Evolutionary conservation across 1,140 invertebrate genomes (phyloP).

Genomic region (Antheraea mylitta): DNA sequence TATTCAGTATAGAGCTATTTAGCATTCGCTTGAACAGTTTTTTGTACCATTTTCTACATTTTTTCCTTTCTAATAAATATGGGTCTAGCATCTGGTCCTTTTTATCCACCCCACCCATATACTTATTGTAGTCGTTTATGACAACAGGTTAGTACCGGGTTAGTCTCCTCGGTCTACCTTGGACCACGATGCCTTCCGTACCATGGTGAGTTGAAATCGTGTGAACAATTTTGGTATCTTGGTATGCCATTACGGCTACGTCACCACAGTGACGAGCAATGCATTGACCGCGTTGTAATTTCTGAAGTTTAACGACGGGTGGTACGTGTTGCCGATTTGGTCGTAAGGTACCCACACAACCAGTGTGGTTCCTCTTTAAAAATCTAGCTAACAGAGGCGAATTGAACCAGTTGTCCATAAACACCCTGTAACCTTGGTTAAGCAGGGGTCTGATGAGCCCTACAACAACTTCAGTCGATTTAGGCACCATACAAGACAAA

Average conservation of each 20-base stretch:
- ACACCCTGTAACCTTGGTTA: too few relatives aligned
- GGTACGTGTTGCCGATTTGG: too few relatives aligned
- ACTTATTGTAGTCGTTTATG: constrained; percentile 13
- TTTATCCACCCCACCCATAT: constrained; percentile 15
- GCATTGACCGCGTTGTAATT: constrained; percentile 9
- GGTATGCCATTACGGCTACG: too few relatives aligned
- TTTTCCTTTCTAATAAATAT: constrained; percentile 11
- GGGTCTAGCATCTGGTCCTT: constrained; percentile 18
- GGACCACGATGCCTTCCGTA: neutral
- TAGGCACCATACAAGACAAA: too few relatives aligned
- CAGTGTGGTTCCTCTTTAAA: constrained; percentile 28
- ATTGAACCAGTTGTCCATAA: too few relatives aligned
- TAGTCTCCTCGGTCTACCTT: neutral
- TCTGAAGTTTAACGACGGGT: neutral
- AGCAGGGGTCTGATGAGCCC: too few relatives aligned
- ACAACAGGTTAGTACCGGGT: constrained; percentile 1
- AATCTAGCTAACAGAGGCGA: too few relatives aligned
- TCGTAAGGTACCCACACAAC: constrained; percentile 29
- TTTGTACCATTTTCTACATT: neutral
- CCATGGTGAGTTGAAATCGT: constrained; percentile 20
- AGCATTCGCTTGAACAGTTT: constrained; percentile 15
- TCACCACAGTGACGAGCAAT: constrained; percentile 17
- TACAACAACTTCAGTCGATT: too few relatives aligned
- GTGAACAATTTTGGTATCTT: too few relatives aligned
- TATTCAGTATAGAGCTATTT: constrained; percentile 17